Evolutionary conservation across 30 jellyfish, hydroid and myxozoan genomes (phyloP).

Genomic region (Cassiopea andromeda): DNA sequence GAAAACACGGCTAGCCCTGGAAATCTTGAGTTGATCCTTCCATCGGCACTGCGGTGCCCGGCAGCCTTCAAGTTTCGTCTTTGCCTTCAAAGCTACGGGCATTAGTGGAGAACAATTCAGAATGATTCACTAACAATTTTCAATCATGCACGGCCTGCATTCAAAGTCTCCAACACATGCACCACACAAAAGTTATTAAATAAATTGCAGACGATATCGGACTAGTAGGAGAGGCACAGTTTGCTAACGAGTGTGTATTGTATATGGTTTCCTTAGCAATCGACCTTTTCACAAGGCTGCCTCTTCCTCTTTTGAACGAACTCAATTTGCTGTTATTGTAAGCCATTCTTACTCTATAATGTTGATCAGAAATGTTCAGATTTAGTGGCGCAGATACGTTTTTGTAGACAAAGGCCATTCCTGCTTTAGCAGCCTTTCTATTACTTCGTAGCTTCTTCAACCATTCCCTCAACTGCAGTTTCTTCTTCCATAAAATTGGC

Average conservation of each 20-base stretch:
- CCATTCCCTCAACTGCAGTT: constrained; percentile 56
- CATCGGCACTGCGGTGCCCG: no score
- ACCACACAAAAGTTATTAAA: constrained; percentile 69
- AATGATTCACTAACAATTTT: constrained; percentile 48
- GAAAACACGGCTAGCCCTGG: no score
- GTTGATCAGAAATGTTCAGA: constrained; percentile 38
- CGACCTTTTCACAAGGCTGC: constrained; percentile 55
- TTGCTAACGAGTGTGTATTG: constrained; percentile 8
- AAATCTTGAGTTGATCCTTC: no score
- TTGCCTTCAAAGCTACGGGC: background rate
- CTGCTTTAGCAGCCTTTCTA: constrained; percentile 45
- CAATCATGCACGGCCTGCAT: constrained; percentile 59
- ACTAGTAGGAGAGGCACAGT: constrained; percentile 20
- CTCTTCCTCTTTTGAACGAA: constrained; percentile 50
- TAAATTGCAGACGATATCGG: constrained; percentile 20
- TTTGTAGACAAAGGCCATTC: background rate
- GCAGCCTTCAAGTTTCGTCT: no score
- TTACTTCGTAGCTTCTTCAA: constrained; percentile 48
- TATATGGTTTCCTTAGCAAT: constrained; percentile 15
- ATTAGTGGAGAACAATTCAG: background rate
- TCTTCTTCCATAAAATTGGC: constrained; percentile 54
- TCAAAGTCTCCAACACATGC: constrained; percentile 20
- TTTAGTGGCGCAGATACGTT: constrained; percentile 31
- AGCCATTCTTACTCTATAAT: constrained; percentile 1
- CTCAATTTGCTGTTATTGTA: constrained; percentile 30